A percentile compares a stretch with the other conserved stretches of the same genome.
Conservation (phyloP, 2,888 invertebrate genomes). For the Orchestes rusci region DNA sequence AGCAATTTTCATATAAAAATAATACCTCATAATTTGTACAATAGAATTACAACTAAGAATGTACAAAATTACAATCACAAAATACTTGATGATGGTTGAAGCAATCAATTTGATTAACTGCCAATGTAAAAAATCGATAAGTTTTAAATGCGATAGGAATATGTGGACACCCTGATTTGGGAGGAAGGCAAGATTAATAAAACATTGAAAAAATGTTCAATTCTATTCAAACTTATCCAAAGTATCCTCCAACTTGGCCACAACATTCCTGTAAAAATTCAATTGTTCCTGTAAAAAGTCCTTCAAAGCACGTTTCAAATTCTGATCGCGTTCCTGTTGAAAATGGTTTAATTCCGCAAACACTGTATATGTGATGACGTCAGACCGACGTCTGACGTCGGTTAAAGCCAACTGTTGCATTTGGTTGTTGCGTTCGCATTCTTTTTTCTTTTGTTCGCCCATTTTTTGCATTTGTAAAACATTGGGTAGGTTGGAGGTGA, state of each 20-base stretch:
- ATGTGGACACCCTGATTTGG: too few relatives aligned
- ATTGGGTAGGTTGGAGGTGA: slow-evolving; percentile 85
- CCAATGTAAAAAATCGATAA: too few relatives aligned
- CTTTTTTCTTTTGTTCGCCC: slow-evolving; percentile 81
- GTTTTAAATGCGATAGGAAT: too few relatives aligned
- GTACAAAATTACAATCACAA: too few relatives aligned
- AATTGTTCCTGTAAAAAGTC: slow-evolving; percentile 84
- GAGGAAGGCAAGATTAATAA: not conserved
- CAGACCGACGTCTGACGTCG: slow-evolving; percentile 76
- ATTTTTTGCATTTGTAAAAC: slow-evolving; percentile 84
- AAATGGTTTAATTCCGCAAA: slow-evolving; percentile 94
- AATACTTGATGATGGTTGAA: too few relatives aligned
- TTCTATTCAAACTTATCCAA: slow-evolving; percentile 41
- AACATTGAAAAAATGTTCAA: not conserved
- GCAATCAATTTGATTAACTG: too few relatives aligned
- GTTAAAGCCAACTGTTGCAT: slow-evolving; percentile 74
- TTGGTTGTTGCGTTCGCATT: slow-evolving; percentile 77
- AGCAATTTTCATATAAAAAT: too few relatives aligned
- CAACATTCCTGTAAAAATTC: slow-evolving; percentile 81
- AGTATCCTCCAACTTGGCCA: slow-evolving; percentile 63
- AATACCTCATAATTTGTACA: too few relatives aligned
- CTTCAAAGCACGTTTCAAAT: slow-evolving; percentile 81
- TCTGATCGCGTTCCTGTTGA: slow-evolving; percentile 75
- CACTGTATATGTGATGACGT: slow-evolving; percentile 86
- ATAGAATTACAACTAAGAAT: too few relatives aligned